Evolutionary conservation across 2,113 vertebrate species (phyloP).

Genomic region (Vireo altiloquus): DNA sequence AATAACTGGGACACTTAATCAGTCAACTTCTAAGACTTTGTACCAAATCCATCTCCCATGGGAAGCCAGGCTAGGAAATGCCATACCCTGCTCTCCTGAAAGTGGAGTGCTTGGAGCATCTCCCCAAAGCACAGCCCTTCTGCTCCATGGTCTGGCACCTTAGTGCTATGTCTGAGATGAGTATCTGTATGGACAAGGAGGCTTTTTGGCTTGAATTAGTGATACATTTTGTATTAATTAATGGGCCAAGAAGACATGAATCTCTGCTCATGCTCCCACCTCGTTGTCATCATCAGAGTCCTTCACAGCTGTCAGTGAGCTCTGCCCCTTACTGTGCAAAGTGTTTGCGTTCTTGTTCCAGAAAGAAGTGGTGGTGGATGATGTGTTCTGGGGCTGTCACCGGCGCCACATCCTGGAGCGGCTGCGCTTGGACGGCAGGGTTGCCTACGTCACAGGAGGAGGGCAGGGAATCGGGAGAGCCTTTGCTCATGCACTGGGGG

Average conservation of each 20-base stretch:
- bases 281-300: background rate
- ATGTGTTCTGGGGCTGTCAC: constrained; percentile 72
- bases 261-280: background rate
- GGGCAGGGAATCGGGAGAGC: constrained; percentile 81
- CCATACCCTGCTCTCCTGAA: background rate
- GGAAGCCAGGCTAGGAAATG: background rate
- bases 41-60: background rate
- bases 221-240: background rate
- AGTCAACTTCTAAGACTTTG: background rate
- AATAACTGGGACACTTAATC: background rate
- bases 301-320: background rate
- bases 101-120: background rate
- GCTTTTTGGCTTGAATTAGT: background rate
- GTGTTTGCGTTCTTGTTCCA: background rate
- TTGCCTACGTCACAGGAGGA: constrained; percentile 75
- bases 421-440: constrained; percentile 74
- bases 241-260: background rate
- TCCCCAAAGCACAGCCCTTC: background rate
- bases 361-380: constrained; percentile 53
- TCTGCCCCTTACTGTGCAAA: background rate
- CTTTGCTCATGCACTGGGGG: constrained; percentile 77
- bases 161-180: background rate
- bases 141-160: background rate
- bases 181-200: background rate
- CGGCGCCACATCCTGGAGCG: constrained; percentile 69